These are phyloP conservation scores for Megastigmus dorsalis DNA, from an alignment of 2,888 invertebrate species.

Conservation along the genomic window DNA sequence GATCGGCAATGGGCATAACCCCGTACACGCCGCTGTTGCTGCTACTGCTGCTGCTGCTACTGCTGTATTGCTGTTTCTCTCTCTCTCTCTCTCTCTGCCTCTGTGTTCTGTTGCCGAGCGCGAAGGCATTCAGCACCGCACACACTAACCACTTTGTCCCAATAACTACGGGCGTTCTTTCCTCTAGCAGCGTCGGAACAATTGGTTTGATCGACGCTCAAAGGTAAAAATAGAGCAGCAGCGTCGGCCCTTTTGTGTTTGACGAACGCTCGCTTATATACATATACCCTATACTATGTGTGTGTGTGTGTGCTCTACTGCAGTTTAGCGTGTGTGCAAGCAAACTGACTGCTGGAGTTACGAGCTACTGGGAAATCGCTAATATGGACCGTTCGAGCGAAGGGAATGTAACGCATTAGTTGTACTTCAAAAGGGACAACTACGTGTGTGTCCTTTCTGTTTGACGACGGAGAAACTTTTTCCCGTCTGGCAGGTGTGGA, in stretches of 20 bases:
- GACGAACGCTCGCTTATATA: too few species aligned
- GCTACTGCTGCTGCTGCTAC: background rate
- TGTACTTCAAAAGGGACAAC: background rate
- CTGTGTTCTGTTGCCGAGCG: background rate
- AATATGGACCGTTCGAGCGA: too few species aligned
- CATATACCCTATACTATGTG: background rate
- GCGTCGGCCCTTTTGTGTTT: too few species aligned
- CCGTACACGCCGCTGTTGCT: background rate
- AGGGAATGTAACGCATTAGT: too few species aligned
- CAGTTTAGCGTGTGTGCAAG: too few species aligned
- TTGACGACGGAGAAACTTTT: background rate
- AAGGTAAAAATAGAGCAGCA: background rate
- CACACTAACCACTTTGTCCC: conserved; percentile 26
- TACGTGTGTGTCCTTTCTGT: background rate
- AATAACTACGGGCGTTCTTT: conserved; percentile 7
- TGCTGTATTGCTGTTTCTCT: background rate
- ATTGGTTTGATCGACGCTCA: conserved; percentile 22
- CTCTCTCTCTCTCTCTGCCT: too few species aligned
- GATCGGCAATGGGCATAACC: conserved; percentile 35
- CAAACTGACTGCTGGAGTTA: too few species aligned
- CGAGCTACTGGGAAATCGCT: too few species aligned
- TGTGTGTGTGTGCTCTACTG: background rate
- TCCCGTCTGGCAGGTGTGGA: too few species aligned
- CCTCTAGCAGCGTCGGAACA: background rate
- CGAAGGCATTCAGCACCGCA: background rate